Evolutionary conservation across 1,140 invertebrate genomes (phyloP).

Genomic region (Ridgeia piscesae): DNA sequence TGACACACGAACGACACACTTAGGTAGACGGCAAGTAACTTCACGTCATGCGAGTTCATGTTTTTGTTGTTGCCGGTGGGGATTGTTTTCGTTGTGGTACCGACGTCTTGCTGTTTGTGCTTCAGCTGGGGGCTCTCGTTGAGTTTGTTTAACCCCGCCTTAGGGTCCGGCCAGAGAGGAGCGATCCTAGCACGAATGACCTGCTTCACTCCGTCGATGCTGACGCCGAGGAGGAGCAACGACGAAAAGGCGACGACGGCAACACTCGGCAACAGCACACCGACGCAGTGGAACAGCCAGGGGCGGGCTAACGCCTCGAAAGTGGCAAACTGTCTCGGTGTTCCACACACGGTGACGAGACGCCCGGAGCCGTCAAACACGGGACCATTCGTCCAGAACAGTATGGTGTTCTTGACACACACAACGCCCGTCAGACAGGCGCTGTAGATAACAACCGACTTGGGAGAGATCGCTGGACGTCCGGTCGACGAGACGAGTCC

Average conservation of each 20-base stretch:
- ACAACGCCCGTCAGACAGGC: background rate
- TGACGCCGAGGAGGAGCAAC: background rate
- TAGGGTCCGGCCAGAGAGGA: background rate
- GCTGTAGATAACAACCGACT: background rate
- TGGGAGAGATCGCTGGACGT: background rate
- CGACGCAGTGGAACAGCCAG: slow-evolving; percentile 8
- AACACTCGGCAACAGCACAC: background rate
- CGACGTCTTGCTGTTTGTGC: background rate
- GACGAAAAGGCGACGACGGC: background rate
- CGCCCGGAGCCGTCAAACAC: background rate
- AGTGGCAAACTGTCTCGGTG: background rate
- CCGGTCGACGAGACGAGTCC: slow-evolving; percentile 20
- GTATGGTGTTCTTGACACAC: background rate
- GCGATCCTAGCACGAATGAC: background rate
- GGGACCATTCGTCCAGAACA: background rate
- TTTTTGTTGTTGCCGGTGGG: background rate
- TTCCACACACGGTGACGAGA: slow-evolving; percentile 20
- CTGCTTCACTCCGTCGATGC: background rate
- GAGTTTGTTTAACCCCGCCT: background rate
- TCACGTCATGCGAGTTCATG: background rate
- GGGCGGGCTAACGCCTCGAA: slow-evolving; percentile 26
- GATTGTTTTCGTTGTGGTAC: background rate
- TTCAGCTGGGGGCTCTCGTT: background rate
- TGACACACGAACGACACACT: background rate
- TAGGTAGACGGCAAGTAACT: background rate